Base-by-base conservation (phyloP, 2,888 invertebrate species). In the Lasiommata megera region DNA sequence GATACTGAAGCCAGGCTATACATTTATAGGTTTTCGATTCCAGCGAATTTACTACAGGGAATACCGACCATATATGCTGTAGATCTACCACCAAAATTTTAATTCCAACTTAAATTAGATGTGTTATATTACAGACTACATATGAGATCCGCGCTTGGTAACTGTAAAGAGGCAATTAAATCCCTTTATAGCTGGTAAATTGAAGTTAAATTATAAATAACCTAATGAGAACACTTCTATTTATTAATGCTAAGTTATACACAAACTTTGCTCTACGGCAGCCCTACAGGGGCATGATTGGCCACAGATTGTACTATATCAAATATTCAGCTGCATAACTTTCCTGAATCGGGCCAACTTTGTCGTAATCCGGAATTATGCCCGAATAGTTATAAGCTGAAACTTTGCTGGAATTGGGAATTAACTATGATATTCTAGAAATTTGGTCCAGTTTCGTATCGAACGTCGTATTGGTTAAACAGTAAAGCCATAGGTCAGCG, bases 291-390 rank as follows among this genome's bases (percentile, higher is more conserved):
- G 28, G 51, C 38, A 40, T 29, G 51, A 51, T 51, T 51, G 51
- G 51, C 37, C 51, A 28, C 51, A 51, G 51, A 51, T 51, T 51
- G 51, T 51, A 38, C 29, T 51, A 28, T 38, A 51, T 51, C 51
- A 51, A 51, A 51, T 51, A 51, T 51, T 51, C 51, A 29, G 40
- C 51, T 51, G 51, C 51, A 51, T 51, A 51, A 52, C 52, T 52
- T 52, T 41, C 14, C 38, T 14, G 52, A 52, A 41, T 41, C 12
- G 52, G 23, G 17, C 16, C 52, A 52, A 52, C 52, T 52, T 52
- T 41, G 52, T 41, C 52, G 52, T 52, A 52, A 52, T 52, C 52
- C 52, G 52, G 52, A 52, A 52, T 52, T 52, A 52, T 52, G 52
- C 52, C 52, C 41, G 52, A 52, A 52, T 52, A 52, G 52, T 52